These are phyloP conservation scores for Onthophagus sagittarius DNA, from an alignment of 2,888 invertebrate genomes.

Conservation along the genomic window DNA sequence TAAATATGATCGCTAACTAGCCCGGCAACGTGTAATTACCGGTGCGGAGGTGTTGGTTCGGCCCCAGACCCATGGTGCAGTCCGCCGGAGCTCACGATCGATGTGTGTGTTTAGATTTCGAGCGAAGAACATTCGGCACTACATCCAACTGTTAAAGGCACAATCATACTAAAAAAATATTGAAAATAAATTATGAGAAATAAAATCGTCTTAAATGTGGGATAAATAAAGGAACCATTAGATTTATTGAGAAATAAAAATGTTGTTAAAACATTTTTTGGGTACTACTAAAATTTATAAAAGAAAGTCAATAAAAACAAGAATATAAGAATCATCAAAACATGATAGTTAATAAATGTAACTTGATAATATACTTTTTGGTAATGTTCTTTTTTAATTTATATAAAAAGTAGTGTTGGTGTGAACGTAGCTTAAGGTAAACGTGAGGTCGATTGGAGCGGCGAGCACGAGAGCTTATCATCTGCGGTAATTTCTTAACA, in stretches of 20 bases:
- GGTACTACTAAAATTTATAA: too few relatives aligned
- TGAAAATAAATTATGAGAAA: too few relatives aligned
- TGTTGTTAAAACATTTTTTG: too few relatives aligned
- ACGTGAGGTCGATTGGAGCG: not conserved
- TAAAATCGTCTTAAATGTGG: too few relatives aligned
- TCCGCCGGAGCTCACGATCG: constrained; percentile 27
- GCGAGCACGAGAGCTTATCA: not conserved
- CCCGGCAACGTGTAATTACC: constrained; percentile 37
- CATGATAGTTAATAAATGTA: too few relatives aligned
- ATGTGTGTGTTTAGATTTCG: constrained; percentile 30
- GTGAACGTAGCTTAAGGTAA: not conserved
- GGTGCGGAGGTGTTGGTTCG: constrained; percentile 37
- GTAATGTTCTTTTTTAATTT: too few relatives aligned
- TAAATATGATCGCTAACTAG: constrained; percentile 41
- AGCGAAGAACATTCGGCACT: constrained; percentile 15
- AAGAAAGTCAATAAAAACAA: too few relatives aligned
- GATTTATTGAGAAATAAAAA: too few relatives aligned
- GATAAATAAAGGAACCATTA: too few relatives aligned
- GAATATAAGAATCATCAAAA: too few relatives aligned
- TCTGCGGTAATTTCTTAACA: constrained; percentile 4
- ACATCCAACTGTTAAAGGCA: not conserved
- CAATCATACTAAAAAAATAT: not conserved
- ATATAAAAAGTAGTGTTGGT: not conserved
- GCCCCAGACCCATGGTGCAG: constrained; percentile 23
- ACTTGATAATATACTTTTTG: too few relatives aligned